Evolutionary conservation across 2,797 vertebrate species (phyloP).

Genomic region (Furcifer pardalis): DNA sequence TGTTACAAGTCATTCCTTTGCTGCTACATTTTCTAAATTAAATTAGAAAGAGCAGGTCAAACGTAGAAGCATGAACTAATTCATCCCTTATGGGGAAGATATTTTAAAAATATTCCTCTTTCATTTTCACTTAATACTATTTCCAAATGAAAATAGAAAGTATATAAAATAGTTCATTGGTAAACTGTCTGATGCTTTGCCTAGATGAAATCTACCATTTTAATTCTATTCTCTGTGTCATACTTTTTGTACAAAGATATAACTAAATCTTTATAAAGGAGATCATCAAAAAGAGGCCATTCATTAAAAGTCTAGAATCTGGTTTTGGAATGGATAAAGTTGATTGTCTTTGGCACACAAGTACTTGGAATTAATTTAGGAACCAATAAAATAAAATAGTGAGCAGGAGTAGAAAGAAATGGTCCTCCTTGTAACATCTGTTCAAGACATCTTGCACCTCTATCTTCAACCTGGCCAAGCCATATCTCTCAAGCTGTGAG

Average conservation of each 20-base stretch:
- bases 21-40: neutral
- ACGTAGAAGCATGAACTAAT: neutral
- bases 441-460: slow-evolving; percentile 17
- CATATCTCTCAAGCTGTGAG: slow-evolving; percentile 10
- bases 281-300: neutral
- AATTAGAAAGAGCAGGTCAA: neutral
- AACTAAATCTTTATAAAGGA: neutral
- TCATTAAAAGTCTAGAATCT: neutral
- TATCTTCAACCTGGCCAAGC: neutral
- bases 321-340: neutral
- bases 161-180: neutral
- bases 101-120: neutral
- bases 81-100: neutral
- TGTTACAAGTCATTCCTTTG: neutral
- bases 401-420: neutral
- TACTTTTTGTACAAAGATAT: neutral
- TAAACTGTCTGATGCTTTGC: neutral
- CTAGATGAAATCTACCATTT: neutral
- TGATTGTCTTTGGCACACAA: slow-evolving; percentile 15
- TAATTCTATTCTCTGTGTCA: neutral
- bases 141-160: neutral
- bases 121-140: neutral
- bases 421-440: neutral
- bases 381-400: neutral
- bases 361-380: slow-evolving; percentile 15